Conservation (phyloP, 2,113 vertebrate genomes). For the Tor tambroides region DNA sequence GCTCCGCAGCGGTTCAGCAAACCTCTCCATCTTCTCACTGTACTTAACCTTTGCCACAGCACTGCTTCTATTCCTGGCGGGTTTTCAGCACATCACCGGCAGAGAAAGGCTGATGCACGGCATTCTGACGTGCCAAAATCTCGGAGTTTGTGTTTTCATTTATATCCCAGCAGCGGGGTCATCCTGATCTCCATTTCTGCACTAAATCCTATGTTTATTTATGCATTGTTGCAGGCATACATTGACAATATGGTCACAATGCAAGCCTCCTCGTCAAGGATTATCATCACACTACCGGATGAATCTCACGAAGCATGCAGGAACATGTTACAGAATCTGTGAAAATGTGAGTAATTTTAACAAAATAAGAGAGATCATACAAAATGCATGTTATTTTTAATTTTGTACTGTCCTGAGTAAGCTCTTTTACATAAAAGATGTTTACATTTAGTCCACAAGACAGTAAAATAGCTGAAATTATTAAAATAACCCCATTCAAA, state of each 20-base stretch:
- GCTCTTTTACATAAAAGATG: too few species aligned
- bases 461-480: too few species aligned
- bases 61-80: conserved; percentile 50
- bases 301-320: background rate
- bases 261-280: background rate
- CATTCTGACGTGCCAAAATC: background rate
- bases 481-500: too few species aligned
- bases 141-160: background rate
- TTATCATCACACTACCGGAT: background rate
- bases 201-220: background rate
- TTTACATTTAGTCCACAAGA: too few species aligned
- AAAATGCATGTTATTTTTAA: too few species aligned
- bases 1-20: conserved; percentile 13
- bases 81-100: conserved; percentile 28
- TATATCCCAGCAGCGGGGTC: background rate
- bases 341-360: too few species aligned
- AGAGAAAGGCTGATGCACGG: conserved; percentile 14
- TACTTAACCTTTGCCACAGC: conserved; percentile 55
- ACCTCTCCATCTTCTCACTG: conserved; percentile 34
- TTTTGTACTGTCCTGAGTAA: too few species aligned
- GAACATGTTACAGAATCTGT: too few species aligned
- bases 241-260: background rate
- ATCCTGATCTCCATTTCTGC: conserved; percentile 11
- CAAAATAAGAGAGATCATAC: too few species aligned
- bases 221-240: background rate